A percentile compares a stretch with the other conserved stretches of the same genome.
Evolutionary conservation across 2,113 vertebrate species (phyloP).

Genomic region (Galeopterus variegatus): DNA sequence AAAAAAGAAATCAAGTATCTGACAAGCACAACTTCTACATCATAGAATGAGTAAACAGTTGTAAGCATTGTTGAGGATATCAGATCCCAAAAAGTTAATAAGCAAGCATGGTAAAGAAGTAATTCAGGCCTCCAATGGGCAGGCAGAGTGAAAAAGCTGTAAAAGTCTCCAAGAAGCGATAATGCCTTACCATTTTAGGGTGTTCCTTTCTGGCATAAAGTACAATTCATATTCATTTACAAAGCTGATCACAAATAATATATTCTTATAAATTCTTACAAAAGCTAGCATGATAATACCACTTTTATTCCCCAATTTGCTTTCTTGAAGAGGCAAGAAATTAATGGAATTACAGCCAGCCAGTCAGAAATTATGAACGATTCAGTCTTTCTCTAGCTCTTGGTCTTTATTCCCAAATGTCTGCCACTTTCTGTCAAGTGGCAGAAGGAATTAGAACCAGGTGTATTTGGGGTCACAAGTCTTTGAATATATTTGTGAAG

Average conservation of each 20-base stretch:
- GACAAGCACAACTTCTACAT: constrained; percentile 5
- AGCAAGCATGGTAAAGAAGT: not conserved
- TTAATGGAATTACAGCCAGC: not conserved
- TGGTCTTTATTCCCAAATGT: not conserved
- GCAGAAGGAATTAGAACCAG: not conserved
- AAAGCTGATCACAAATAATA: not conserved
- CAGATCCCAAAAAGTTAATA: not conserved
- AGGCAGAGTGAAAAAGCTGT: not conserved
- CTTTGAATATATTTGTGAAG: not conserved
- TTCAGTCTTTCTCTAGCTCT: not conserved
- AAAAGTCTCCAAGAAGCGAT: not conserved
- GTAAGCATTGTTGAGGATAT: not conserved
- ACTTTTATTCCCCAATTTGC: not conserved
- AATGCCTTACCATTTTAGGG: not conserved
- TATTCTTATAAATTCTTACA: not conserved
- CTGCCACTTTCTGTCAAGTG: not conserved
- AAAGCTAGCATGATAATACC: not conserved
- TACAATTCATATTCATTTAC: not conserved
- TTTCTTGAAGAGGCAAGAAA: not conserved
- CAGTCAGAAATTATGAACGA: not conserved
- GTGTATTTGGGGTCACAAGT: not conserved
- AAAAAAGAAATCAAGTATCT: constrained; percentile 19
- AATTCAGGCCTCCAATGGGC: not conserved
- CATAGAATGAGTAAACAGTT: not conserved
- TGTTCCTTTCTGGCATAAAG: not conserved